Conservation (phyloP, 53 echinoderm and acorn worm genomes). For the Astropecten irregularis region DNA sequence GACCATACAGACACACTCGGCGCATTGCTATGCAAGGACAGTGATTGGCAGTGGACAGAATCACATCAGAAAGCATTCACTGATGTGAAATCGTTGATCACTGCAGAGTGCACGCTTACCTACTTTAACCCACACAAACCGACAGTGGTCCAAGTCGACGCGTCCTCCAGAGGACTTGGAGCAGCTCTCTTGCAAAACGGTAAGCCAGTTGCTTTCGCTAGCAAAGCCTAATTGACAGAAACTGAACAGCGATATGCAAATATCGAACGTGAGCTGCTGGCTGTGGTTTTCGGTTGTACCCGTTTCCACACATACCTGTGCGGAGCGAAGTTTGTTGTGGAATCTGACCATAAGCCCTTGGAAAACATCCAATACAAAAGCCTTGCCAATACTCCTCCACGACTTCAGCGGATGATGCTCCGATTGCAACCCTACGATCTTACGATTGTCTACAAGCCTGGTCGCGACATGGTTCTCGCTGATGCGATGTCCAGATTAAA, state of each 20-base stretch:
- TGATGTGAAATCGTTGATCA: slow-evolving; percentile 55
- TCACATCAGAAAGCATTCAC: slow-evolving; percentile 45
- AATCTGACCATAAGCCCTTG: slow-evolving; percentile 40
- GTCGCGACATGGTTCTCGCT: no score
- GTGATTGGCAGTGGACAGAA: slow-evolving; percentile 21
- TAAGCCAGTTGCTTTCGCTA: no score
- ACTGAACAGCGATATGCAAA: slow-evolving; percentile 58
- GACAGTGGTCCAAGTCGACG: slow-evolving; percentile 3
- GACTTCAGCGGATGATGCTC: slow-evolving; percentile 69
- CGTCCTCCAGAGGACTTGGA: no score
- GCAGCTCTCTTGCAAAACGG: no score
- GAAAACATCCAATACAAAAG: no score
- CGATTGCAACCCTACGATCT: slow-evolving; percentile 62
- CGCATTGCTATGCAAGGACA: background rate
- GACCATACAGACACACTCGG: slow-evolving; percentile 22
- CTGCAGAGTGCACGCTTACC: no score
- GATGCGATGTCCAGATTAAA: slow-evolving; percentile 43
- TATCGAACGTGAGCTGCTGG: no score
- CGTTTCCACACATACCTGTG: slow-evolving; percentile 67
- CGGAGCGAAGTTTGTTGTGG: slow-evolving; percentile 51
- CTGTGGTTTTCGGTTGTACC: no score
- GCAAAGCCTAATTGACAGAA: slow-evolving; percentile 61
- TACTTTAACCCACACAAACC: no score
- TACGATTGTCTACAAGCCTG: slow-evolving; percentile 34
- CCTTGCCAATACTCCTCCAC: no score